Conservation (phyloP, 2,888 invertebrate species). For the Drosophila emarginata region DNA sequence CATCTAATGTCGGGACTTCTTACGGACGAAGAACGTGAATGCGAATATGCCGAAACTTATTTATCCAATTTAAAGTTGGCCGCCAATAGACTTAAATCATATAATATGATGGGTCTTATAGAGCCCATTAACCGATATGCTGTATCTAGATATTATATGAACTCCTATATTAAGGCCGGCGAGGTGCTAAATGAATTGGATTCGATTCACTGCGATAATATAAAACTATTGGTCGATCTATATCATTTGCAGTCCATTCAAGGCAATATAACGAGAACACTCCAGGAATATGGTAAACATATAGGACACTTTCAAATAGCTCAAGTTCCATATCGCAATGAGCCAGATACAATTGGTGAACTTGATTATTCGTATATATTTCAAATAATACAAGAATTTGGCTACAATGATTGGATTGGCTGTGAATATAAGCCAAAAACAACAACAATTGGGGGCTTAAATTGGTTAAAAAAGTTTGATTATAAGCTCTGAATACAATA, state of each 20-base stretch:
- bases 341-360: conserved; percentile 93
- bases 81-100: conserved; percentile 86
- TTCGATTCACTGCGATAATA: conserved; percentile 84
- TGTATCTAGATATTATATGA: conserved; percentile 93
- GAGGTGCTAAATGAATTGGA: conserved; percentile 89
- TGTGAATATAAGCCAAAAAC: conserved; percentile 92
- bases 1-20: conserved; percentile 95
- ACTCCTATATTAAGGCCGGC: conserved; percentile 89
- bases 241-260: conserved; percentile 95
- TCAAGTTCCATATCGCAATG: conserved; percentile 94
- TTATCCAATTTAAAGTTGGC: conserved; percentile 91
- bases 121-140: conserved; percentile 95
- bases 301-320: conserved; percentile 93
- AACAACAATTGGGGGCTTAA: conserved; percentile 86
- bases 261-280: conserved; percentile 91
- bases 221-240: conserved; percentile 93
- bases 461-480: conserved; percentile 86
- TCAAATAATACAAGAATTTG: conserved; percentile 85
- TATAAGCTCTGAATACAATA: conserved; percentile 9
- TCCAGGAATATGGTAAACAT: conserved; percentile 87
- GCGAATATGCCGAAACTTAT: conserved; percentile 86
- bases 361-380: conserved; percentile 92
- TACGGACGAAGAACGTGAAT: conserved; percentile 80
- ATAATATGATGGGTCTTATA: conserved; percentile 91
- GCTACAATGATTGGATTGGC: conserved; percentile 93